phyloP scores from a whole-genome alignment of 2,797 vertebrate genomes.

The Threskiornis aethiopicus region DNA sequence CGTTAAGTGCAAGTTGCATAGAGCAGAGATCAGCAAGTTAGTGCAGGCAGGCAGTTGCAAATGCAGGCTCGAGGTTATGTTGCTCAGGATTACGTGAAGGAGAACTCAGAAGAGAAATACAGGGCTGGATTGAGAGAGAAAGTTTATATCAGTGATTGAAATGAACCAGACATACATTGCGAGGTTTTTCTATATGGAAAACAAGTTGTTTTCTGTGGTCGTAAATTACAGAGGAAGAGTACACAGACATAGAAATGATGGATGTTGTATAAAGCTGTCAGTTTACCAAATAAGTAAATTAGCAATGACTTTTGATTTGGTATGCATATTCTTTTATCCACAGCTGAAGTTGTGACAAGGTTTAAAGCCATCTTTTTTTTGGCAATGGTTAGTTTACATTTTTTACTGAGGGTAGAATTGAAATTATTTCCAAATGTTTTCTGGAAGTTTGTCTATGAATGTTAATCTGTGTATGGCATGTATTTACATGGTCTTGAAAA shows the following conservation, averaged over 20 bases:
- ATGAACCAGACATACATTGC: neutral
- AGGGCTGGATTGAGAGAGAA: neutral
- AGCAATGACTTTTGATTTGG: neutral
- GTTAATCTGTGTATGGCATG: neutral
- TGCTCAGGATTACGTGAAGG: accelerated
- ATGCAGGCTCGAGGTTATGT: neutral
- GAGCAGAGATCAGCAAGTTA: neutral
- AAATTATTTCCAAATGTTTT: neutral
- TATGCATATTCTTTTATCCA: neutral
- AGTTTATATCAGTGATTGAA: neutral
- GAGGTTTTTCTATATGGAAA: neutral
- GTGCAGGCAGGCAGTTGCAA: neutral
- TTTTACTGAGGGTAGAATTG: neutral
- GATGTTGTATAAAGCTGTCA: neutral
- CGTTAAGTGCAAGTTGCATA: neutral
- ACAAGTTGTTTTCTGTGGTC: neutral
- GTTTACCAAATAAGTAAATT: neutral
- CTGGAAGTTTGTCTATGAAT: neutral
- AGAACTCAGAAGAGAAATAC: neutral
- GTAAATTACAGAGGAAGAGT: neutral
- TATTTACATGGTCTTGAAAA: neutral
- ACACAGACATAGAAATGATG: neutral
- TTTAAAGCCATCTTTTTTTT: neutral
- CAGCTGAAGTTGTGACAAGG: neutral
- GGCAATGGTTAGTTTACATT: neutral